Evolutionary conservation across 2,888 invertebrate species (phyloP).

Genomic region (Yponomeuta evonymella): DNA sequence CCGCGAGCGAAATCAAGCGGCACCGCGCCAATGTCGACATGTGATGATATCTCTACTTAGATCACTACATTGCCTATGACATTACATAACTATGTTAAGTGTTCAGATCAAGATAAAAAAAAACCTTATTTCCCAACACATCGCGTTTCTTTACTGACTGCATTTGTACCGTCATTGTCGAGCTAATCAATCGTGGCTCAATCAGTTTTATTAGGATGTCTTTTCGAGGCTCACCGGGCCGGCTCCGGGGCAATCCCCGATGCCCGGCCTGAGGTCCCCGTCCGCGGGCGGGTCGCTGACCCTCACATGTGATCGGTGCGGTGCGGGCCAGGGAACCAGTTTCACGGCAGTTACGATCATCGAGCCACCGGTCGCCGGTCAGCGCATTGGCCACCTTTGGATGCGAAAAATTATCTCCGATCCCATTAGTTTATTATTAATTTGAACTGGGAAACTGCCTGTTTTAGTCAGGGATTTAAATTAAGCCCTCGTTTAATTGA

Average conservation of each 20-base stretch:
- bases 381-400: slow-evolving; percentile 28
- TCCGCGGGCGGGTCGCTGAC: slow-evolving; percentile 64
- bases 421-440: background rate
- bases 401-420: background rate
- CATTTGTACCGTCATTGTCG: background rate
- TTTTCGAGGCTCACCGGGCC: slow-evolving; percentile 27
- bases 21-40: background rate
- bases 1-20: background rate
- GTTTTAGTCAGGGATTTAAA: background rate
- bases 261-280: slow-evolving; percentile 53
- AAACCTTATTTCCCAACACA: too few species aligned
- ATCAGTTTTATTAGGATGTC: background rate
- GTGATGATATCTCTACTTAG: background rate
- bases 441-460: background rate
- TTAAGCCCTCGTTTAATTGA: background rate
- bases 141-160: background rate
- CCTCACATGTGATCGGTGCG: slow-evolving; percentile 62
- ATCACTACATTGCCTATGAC: background rate
- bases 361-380: slow-evolving; percentile 38
- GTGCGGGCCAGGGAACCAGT: slow-evolving; percentile 55
- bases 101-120: too few species aligned
- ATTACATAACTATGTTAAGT: too few species aligned
- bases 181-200: background rate
- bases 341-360: slow-evolving; percentile 52
- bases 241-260: slow-evolving; percentile 28